phyloP scores from a whole-genome alignment of 2,888 invertebrate genomes.

The Elysia crispata region DNA sequence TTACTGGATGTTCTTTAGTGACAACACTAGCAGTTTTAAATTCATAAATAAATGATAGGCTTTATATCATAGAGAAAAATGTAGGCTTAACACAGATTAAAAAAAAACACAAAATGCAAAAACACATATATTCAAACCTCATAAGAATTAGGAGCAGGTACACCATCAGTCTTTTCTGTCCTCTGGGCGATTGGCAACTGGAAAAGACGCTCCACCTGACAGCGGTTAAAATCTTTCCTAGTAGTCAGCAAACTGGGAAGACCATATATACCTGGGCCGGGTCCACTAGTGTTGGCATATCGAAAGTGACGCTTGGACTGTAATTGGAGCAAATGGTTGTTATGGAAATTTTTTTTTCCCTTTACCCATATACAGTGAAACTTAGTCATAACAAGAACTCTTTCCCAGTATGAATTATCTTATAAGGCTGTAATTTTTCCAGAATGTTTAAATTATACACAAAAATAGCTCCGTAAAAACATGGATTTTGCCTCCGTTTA shows the following conservation, averaged over 20 bases:
- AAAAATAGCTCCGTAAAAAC: too few species aligned
- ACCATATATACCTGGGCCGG: slow-evolving; percentile 72
- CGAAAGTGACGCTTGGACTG: slow-evolving; percentile 67
- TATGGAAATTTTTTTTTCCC: too few species aligned
- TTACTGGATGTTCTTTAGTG: too few species aligned
- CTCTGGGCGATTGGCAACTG: slow-evolving; percentile 72
- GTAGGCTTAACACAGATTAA: background rate
- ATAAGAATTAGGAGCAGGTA: slow-evolving; percentile 76
- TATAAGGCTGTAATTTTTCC: too few species aligned
- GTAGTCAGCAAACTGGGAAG: slow-evolving; percentile 64
- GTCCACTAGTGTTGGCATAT: slow-evolving; percentile 63
- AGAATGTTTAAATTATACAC: too few species aligned
- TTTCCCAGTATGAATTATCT: too few species aligned
- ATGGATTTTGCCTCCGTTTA: too few species aligned
- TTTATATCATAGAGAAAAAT: background rate
- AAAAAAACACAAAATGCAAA: background rate
- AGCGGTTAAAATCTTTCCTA: slow-evolving; percentile 70
- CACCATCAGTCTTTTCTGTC: slow-evolving; percentile 56
- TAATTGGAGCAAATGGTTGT: slow-evolving; percentile 41
- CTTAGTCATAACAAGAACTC: too few species aligned
- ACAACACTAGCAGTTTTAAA: too few species aligned
- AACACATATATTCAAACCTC: slow-evolving; percentile 60
- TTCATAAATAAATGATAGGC: too few species aligned
- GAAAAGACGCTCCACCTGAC: slow-evolving; percentile 69
- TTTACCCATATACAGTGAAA: too few species aligned